Evolutionary conservation across 2,113 vertebrate genomes (phyloP), one percentile per base, ranked within the genome.

Genomic region (Ochotona curzoniae): DNA sequence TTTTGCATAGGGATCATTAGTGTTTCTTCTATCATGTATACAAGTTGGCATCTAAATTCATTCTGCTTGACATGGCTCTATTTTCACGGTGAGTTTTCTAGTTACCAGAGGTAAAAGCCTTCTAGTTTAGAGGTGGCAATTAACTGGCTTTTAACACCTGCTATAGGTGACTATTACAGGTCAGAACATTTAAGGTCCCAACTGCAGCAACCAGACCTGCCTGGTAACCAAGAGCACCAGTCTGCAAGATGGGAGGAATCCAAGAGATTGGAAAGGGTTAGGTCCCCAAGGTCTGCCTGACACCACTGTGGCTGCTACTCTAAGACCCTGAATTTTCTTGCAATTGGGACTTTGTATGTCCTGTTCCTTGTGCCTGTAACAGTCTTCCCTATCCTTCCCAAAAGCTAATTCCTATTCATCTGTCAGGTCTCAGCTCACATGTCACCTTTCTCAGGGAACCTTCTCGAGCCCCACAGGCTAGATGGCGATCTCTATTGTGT

Each of bases 191-290:
- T 73, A 57, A 92, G 2, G 32, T 79, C 64, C 78, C 47, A 63
- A 2, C 23, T 47, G 25, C 60, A 90, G 60, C 57, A 69, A 26
- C 38, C 90, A 89, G 57, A 0, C 66, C 69, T 79, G 87, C 78
- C 57, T 91, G 71, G 73, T 82, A 85, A 93, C 85, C 78, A 85
- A 80, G 67, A 91, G 60, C 83, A 93, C 81, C 32, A 87, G 73
- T 78, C 49, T 30, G 11, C 1, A 5, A 32, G 54, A 5, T 60
- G 79, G 38, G 21, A 87, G 32, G 79, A 64, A 83, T 69, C 35
- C 49, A 78, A 74, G 28, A 32, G 28, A 30, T 61, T 2, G 18
- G 70, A 61, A 74, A 10, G 6, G 30, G 63, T 63, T 76, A 73
- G 21, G 57, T 14, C 38, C 47, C 74, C 35, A 21, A 15, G 2